A percentile compares a stretch with the other conserved stretches of the same genome.
These are phyloP conservation scores for Onychomys torridus DNA, from an alignment of 2,797 vertebrate genomes.

Conservation along the genomic window DNA sequence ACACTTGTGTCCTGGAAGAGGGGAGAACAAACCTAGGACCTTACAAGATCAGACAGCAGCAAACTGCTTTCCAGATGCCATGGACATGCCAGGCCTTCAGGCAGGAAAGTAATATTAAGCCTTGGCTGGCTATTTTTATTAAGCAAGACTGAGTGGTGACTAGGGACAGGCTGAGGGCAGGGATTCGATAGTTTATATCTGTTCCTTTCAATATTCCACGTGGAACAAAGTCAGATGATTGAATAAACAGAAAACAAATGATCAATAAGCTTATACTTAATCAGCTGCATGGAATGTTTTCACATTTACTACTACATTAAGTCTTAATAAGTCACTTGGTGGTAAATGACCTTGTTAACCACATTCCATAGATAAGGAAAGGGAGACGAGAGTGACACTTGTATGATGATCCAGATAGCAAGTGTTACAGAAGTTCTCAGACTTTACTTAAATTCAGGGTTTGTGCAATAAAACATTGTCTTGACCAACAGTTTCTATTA, in stretches of 20 bases:
- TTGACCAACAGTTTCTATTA: background rate
- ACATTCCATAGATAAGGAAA: background rate
- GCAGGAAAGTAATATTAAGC: background rate
- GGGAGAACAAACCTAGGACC: background rate
- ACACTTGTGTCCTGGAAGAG: background rate
- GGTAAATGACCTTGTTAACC: background rate
- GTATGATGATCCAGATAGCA: background rate
- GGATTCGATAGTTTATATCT: background rate
- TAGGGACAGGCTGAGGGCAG: background rate
- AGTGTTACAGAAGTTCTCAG: background rate
- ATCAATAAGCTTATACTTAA: background rate
- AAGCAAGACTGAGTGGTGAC: constrained; percentile 8
- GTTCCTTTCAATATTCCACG: constrained; percentile 17
- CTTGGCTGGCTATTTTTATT: constrained; percentile 13
- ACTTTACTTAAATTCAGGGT: constrained; percentile 14
- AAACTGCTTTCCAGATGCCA: background rate
- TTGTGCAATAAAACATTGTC: background rate
- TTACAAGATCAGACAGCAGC: background rate
- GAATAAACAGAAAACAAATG: background rate
- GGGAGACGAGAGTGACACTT: too few species aligned
- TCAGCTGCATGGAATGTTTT: background rate
- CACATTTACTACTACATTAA: background rate
- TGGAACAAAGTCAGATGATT: background rate
- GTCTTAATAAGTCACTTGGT: background rate
- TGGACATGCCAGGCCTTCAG: background rate